A percentile compares a stretch with the other conserved stretches of the same genome.
phyloP scores from a whole-genome alignment of 2,888 invertebrate genomes.

The Ormia ochracea region DNA sequence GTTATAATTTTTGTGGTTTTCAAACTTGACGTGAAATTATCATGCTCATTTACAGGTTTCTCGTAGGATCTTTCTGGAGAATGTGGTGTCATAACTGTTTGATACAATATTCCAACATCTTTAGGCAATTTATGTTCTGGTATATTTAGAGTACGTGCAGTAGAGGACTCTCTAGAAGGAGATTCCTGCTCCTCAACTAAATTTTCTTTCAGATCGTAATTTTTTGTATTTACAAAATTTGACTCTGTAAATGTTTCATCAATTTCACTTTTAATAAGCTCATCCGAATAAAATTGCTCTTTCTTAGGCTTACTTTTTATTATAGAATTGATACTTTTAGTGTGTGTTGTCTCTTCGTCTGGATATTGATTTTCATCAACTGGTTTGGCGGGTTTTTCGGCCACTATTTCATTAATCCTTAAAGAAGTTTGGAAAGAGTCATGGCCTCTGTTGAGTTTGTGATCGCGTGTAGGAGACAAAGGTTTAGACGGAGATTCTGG shows the following conservation, averaged over 20 bases:
- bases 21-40: no score
- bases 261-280: background rate
- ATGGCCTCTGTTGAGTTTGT: background rate
- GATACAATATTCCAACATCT: no score
- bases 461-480: background rate
- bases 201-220: no score
- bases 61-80: no score
- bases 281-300: background rate
- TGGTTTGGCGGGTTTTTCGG: background rate
- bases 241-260: background rate
- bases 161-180: no score
- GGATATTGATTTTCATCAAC: background rate
- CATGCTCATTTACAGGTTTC: no score
- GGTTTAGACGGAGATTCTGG: conserved; percentile 11
- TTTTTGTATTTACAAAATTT: no score
- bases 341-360: background rate
- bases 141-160: no score
- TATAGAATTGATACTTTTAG: background rate
- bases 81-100: no score
- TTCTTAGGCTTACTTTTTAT: background rate
- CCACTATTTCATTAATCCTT: background rate
- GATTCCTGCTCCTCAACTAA: no score
- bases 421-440: background rate
- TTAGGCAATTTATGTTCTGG: no score
- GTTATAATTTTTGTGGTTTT: no score